phyloP scores from a whole-genome alignment of 2,888 invertebrate species.

The Lasioglossum lativentre region DNA sequence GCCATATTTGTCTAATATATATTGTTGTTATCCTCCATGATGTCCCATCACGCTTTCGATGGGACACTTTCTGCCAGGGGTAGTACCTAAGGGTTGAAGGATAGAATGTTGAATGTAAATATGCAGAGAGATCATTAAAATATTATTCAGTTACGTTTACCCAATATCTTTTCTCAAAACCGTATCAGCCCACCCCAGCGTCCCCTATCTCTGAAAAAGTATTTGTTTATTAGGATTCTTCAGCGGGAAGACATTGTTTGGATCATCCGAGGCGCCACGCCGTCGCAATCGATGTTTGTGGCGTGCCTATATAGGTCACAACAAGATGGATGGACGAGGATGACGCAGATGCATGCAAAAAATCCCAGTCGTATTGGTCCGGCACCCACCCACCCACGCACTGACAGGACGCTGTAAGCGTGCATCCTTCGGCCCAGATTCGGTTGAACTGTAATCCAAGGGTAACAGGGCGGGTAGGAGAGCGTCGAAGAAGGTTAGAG shows the following conservation, averaged over 20 bases:
- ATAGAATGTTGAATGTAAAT: too few relatives aligned
- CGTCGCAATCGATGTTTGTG: constrained; percentile 49
- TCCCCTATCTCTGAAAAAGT: not conserved
- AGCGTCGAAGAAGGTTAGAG: not conserved
- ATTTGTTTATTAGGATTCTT: not conserved
- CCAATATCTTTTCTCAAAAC: not conserved
- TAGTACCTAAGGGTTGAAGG: too few relatives aligned
- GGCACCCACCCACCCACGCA: constrained; percentile 50
- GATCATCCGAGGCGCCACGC: constrained; percentile 40
- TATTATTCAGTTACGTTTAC: not conserved
- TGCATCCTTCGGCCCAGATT: constrained; percentile 8
- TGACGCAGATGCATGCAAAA: constrained; percentile 54
- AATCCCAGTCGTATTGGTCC: constrained; percentile 25
- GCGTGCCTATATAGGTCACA: constrained; percentile 36
- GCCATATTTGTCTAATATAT: too few relatives aligned
- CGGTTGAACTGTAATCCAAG: constrained; percentile 2
- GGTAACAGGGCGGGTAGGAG: not conserved
- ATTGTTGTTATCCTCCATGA: too few relatives aligned
- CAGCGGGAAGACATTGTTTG: not conserved
- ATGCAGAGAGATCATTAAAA: not conserved
- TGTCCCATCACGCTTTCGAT: too few relatives aligned
- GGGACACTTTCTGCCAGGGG: too few relatives aligned
- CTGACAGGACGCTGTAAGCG: constrained; percentile 6
- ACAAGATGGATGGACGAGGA: constrained; percentile 50
- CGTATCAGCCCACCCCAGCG: not conserved